Conservation (phyloP, 2,113 vertebrate genomes). For the Andinoacara biseriatus region DNA sequence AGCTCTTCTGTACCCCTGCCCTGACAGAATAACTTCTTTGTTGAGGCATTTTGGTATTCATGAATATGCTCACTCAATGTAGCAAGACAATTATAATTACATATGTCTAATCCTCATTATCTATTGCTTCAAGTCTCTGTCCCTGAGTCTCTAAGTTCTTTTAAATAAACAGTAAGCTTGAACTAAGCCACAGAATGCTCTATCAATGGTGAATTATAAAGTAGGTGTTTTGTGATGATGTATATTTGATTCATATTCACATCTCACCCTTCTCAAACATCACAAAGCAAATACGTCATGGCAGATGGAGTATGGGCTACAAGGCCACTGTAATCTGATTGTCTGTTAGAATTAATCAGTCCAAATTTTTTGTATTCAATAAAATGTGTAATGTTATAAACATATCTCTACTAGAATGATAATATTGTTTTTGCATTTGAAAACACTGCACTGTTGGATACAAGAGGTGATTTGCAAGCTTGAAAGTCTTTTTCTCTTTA, state of each 20-base stretch:
- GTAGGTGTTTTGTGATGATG: constrained; percentile 49
- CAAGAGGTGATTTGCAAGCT: not conserved
- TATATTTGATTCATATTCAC: constrained; percentile 40
- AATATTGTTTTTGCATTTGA: not conserved
- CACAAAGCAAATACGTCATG: constrained; percentile 9
- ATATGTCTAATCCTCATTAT: constrained; percentile 69
- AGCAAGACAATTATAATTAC: constrained; percentile 67
- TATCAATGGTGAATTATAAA: constrained; percentile 48
- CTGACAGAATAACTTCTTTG: constrained; percentile 44
- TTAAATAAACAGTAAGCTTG: constrained; percentile 13
- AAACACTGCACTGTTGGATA: not conserved
- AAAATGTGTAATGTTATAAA: not conserved
- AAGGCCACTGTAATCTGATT: not conserved
- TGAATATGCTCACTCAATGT: constrained; percentile 66
- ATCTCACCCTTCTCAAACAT: constrained; percentile 32
- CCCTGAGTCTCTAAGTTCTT: constrained; percentile 21
- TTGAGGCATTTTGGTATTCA: constrained; percentile 58
- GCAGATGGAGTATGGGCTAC: not conserved
- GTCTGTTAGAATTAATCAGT: constrained; percentile 9
- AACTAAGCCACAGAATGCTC: constrained; percentile 38
- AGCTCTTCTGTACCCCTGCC: not conserved
- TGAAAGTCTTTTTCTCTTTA: not conserved
- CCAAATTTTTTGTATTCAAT: not conserved
- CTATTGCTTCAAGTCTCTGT: constrained; percentile 50
- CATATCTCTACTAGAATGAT: not conserved